Percentiles rank a stretch among this genome's conserved stretches.
phyloP scores from a whole-genome alignment of 1,140 invertebrate genomes.

The Drosophila truncata region DNA sequence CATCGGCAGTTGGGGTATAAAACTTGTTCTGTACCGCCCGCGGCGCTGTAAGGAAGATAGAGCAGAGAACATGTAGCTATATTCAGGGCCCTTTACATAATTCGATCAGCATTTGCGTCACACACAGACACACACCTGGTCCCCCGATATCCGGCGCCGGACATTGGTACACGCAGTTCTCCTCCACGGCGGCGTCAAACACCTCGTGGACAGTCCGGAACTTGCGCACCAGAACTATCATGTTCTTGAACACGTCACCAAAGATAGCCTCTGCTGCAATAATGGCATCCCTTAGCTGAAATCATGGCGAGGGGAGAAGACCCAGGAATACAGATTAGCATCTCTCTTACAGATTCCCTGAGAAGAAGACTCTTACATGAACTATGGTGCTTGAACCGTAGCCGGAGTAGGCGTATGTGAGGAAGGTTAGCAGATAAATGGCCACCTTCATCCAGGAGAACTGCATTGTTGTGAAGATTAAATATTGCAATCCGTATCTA shows the following conservation, averaged over 20 bases:
- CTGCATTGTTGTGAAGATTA: conserved; percentile 86
- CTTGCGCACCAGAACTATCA: conserved; percentile 91
- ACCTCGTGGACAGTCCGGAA: conserved; percentile 92
- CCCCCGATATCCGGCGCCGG: conserved; percentile 87
- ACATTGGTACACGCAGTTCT: conserved; percentile 92
- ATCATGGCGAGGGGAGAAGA: conserved; percentile 1
- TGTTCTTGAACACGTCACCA: conserved; percentile 90
- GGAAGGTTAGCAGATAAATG: conserved; percentile 91
- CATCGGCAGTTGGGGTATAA: conserved; percentile 91
- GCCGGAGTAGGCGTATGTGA: conserved; percentile 92
- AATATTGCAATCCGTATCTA: neutral
- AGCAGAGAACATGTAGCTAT: neutral
- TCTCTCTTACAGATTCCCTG: neutral
- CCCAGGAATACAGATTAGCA: conserved; percentile 17
- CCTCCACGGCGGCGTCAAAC: conserved; percentile 93
- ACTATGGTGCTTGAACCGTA: conserved; percentile 91
- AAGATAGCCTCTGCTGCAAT: conserved; percentile 91
- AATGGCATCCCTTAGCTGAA: conserved; percentile 90
- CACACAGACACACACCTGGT: conserved; percentile 46
- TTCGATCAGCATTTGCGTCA: conserved; percentile 39
- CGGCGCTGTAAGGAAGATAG: conserved; percentile 86
- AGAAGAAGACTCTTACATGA: conserved; percentile 83
- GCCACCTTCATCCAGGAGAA: conserved; percentile 91
- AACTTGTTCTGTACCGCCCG: conserved; percentile 89
- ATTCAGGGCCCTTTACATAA: conserved; percentile 59